Evolutionary conservation across 2,113 vertebrate genomes (phyloP), one percentile per base, ranked within the genome.

Genomic region (Glaucidium brasilianum): DNA sequence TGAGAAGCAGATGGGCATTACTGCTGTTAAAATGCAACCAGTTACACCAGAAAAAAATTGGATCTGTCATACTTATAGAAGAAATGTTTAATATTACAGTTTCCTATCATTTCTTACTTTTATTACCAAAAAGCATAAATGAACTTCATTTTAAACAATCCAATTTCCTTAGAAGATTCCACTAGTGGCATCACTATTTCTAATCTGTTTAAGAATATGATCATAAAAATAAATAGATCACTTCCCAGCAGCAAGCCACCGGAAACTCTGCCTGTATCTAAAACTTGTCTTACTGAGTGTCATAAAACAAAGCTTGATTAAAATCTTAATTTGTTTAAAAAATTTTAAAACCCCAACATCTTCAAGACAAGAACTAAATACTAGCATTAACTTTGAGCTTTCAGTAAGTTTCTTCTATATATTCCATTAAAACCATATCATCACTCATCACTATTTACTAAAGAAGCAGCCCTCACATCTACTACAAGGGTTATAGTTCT

Each of bases 1-100:
- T 73, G 68, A 90, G 62, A 95, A 95, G 92, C 93, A 97, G 94
- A 95, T 95, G 91, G 96, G 94, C 62, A 91, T 92, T 92, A 85
- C 69, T 82, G 88, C 73, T 93, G 92, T 78, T 94, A 92, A 94
- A 96, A 95, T 96, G 64, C 50, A 96, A 52, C 39, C 64, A 84
- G 47, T 68, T 87, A 74, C 27, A 94, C 13, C 29, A 94, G 50
- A 82, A 72, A 90, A 90, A 25, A 94, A 64, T 30, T 56, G 19
- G 10, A 39, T 59, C 60, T 88, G 22, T 92, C 72, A 78, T 68
- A 81, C 22, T 72, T 72, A 53, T 10, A 88, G 68, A 68, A 74
- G 27, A 86, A 91, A 68, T 41, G 21, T 52, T 95, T 60, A 81
- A 60, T 66, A 67, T 52, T 72, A 52, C 37, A 56, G 20, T 29